These are phyloP conservation scores for Sylvilagus bachmani DNA, from an alignment of 2,113 vertebrate genomes.

Conservation along the genomic window DNA sequence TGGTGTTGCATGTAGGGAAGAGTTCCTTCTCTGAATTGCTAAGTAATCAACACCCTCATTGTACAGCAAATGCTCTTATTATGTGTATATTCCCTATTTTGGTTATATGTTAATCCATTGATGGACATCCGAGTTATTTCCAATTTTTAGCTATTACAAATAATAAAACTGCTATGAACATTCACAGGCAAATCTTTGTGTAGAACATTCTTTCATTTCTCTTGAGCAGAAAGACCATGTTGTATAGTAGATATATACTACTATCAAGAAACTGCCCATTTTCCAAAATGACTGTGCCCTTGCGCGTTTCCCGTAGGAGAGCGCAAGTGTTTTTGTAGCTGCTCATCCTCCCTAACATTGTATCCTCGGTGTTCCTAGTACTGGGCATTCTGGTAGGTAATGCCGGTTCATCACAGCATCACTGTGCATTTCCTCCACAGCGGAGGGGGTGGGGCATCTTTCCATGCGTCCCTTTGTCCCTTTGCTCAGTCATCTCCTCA, in stretches of 20 bases:
- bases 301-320: neutral
- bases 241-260: neutral
- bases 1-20: neutral
- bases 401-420: neutral
- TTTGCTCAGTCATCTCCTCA: neutral
- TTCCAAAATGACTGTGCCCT: neutral
- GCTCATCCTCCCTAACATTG: neutral
- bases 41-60: neutral
- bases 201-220: neutral
- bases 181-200: neutral
- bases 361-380: neutral
- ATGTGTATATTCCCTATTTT: neutral
- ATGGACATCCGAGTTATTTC: neutral
- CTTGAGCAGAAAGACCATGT: neutral
- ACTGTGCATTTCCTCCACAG: neutral
- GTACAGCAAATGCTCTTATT: neutral
- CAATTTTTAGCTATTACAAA: neutral
- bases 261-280: neutral
- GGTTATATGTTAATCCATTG: neutral
- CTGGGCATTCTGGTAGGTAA: neutral
- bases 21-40: neutral
- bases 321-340: neutral
- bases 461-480: neutral
- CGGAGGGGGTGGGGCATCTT: neutral
- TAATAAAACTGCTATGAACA: neutral